These are phyloP conservation scores for Euglossa dilemma DNA, from an alignment of 1,140 invertebrate species.

Conservation along the genomic window DNA sequence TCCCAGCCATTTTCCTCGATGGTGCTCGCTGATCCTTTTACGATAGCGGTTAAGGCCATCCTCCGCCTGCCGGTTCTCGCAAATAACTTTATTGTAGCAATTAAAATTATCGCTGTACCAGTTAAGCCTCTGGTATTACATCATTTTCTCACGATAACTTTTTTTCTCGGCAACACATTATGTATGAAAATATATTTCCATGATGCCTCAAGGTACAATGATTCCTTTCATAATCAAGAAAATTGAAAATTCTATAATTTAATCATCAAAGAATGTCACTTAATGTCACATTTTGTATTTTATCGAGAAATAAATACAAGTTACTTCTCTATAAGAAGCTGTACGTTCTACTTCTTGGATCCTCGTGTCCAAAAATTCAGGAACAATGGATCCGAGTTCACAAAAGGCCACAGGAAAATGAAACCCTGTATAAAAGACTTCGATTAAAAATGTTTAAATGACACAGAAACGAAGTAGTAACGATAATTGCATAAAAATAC, in stretches of 20 bases:
- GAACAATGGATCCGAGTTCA: background rate
- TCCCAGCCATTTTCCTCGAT: background rate
- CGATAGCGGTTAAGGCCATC: background rate
- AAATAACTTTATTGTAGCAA: slow-evolving; percentile 15
- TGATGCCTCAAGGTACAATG: too few relatives aligned
- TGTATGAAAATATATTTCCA: background rate
- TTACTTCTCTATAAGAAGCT: too few relatives aligned
- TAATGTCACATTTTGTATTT: too few relatives aligned
- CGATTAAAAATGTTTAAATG: background rate
- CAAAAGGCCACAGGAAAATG: background rate
- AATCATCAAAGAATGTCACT: too few relatives aligned
- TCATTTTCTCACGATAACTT: background rate
- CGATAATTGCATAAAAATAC: slow-evolving; percentile 1
- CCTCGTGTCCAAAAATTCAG: background rate
- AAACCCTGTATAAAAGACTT: background rate
- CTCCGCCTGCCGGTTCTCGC: background rate
- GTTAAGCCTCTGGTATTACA: background rate
- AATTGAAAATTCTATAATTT: too few relatives aligned
- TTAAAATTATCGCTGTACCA: slow-evolving; percentile 14
- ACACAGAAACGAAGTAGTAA: slow-evolving; percentile 1
- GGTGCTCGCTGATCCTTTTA: background rate
- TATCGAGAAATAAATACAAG: too few relatives aligned
- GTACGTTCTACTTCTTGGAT: too few relatives aligned
- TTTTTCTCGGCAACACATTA: background rate
- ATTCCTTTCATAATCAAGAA: too few relatives aligned